phyloP scores from a whole-genome alignment of 2,888 invertebrate species.

The Vesta saturnalis region DNA sequence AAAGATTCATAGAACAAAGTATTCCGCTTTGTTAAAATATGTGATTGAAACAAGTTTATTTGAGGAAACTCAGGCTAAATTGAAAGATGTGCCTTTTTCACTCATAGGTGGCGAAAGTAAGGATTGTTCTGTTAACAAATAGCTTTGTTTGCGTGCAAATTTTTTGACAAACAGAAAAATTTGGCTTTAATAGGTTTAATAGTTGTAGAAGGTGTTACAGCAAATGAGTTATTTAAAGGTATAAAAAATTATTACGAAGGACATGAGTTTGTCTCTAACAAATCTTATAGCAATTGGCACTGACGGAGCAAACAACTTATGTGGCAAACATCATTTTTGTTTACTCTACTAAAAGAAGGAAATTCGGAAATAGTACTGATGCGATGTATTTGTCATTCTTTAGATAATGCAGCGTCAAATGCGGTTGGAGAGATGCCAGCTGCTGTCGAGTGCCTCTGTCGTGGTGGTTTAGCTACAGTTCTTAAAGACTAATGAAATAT shows the following conservation, averaged over 20 bases:
- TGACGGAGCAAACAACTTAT: slow-evolving; percentile 45
- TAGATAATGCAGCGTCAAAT: slow-evolving; percentile 38
- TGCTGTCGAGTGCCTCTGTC: slow-evolving; percentile 40
- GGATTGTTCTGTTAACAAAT: no score
- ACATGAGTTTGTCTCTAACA: not conserved
- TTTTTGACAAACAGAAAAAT: no score
- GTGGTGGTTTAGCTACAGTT: no score
- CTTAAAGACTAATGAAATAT: no score
- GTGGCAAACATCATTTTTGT: slow-evolving; percentile 45
- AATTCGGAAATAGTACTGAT: slow-evolving; percentile 40
- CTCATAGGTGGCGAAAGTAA: not conserved
- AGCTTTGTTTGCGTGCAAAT: no score
- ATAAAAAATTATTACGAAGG: no score
- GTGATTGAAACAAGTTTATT: not conserved
- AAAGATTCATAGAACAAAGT: not conserved
- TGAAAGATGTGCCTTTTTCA: not conserved
- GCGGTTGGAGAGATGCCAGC: slow-evolving; percentile 43
- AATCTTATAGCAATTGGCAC: slow-evolving; percentile 43
- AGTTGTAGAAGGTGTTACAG: no score
- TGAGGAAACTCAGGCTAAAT: not conserved
- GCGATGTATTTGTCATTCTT: slow-evolving; percentile 42
- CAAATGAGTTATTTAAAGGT: not conserved
- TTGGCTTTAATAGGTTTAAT: not conserved
- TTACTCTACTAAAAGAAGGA: slow-evolving; percentile 37
- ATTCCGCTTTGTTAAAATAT: not conserved